Base-by-base conservation (phyloP, 2,888 invertebrate species). In the Halocaridina rubra region DNA sequence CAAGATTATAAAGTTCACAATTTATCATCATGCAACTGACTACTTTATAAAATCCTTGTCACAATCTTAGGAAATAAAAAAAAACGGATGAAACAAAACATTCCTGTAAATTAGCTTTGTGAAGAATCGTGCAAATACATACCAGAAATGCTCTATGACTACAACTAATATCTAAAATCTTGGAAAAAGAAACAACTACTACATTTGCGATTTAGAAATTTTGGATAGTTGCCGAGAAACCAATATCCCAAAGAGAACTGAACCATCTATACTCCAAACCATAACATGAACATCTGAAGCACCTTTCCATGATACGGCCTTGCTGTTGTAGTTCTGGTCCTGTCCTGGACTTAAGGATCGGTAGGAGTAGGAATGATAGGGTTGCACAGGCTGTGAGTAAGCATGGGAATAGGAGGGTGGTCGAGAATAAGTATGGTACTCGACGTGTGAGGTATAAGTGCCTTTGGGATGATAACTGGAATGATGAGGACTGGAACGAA, bases 241-340 rank as follows among this genome's bases (percentile, higher is more conserved):
- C 79, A 27, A 22, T 69, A 79, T 69, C 79, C 10, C 16, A 46
- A 67, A 39, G 79, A 53, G 64, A 33, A 46, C 19, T 33, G 32
- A 76, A 8, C 53, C 46, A 0, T 79, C 79, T 19, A 71, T 53
- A 79, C 29, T 69, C 79, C 64, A 32, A 46, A 67, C 67, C 69
- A 19, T 79, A 46, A 79, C 64, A 79, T 46, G 64, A 64, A 79
- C 22, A 79, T 69, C 64, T 69, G 30, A 53, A 30, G 85, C 87
- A 87, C 87, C 87, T 87, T 86, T 87, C 85, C 85, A 87, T 32
- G 85, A 81, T 46, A 87, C 87, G 32, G 84, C 85, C 84, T 87
- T 87, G 86, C 79, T 86, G 86, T 71, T 76, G 86, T 76, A 84
- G 80, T 69, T 78, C 75, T 84, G 86, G 32, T 86, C 86, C 71